Evolutionary conservation across 2,888 invertebrate genomes (phyloP), one percentile per base, ranked within the genome.

Genomic region (Ligdia adustata): DNA sequence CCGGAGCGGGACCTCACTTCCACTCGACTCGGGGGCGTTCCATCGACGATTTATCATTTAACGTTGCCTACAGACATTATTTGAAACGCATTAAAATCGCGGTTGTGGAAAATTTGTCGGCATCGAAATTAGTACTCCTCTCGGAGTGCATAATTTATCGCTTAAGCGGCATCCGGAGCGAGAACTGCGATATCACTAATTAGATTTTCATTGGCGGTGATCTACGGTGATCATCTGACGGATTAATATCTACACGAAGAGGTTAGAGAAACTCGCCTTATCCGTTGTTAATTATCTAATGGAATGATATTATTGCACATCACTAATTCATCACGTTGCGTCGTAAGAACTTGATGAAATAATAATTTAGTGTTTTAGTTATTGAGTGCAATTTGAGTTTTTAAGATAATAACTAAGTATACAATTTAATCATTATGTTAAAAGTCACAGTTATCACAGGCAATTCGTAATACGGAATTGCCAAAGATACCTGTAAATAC

Each of bases 71-170:
- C 88, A 86, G 89, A 88, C 84, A 89, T 89, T 89, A 88, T 89
- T 88, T 86, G 88, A 85, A 87, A 89, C 89, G 81, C 84, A 88
- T 88, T 88, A 89, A 89, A 88, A 84, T 87, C 82, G 87, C 84
- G 82, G 78, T 82, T 82, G 83, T 86, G 81, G 79, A 85, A 88
- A 89, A 87, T 88, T 88, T 85, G 88, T 87, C 86, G 88, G 89
- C 84, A 85, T 85, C 87, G 75, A 87, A 88, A 89, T 90, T 87
- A 88, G 82, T 90, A 85, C 84, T 85, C 75, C 73, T 79, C 79
- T 74, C 72, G 47, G 74, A 79, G 82, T 82, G 81, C 80, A 87
- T 88, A 88, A 89, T 88, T 88, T 87, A 89, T 88, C 82, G 85
- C 76, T 83, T 79, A 75, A 62, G 70, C 74, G 72, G 73, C 79